Base-by-base conservation (phyloP, 64 coral and sea anemone genomes). In the Stichodactyla helianthus region DNA sequence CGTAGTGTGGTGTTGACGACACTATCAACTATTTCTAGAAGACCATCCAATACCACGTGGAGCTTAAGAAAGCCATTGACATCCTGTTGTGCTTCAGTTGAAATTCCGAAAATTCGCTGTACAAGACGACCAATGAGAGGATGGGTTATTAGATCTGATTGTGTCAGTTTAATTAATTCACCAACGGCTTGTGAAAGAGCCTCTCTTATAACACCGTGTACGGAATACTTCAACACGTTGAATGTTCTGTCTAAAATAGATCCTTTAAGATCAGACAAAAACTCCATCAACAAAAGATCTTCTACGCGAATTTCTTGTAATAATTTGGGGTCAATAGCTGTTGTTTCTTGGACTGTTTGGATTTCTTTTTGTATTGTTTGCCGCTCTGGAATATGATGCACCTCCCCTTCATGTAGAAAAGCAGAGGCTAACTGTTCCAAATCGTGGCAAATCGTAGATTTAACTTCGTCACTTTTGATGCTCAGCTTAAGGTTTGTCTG, bases 181-280 rank as follows among this genome's bases (percentile, higher is more conserved):
- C 83, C 59, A 35, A 84, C 59, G 59, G 83, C 83, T 84, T 84
- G 83, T 6, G 83, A 84, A 35, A 84, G 83, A 9, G 50, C 59
- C 12, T 84, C 59, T 84, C 26, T 51, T 63, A 92, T 87, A 5
- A 31, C 59, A 7, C 61, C 50, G 9, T 87, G 44, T 12, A 92
- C 54, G 53, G 59, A 82, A 6, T 18, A 31, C 18, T 28, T 86
- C 19, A 92, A 79, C 1, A 83, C 54, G 54, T 77, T 87, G 55
- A 85, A 92, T 18, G 77, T 87, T 27, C 65, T 87, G 22, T 92
- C 90, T 59, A 92, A 58, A 56, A 92, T 92, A 54, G 58, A 51
- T 20, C 85, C 85, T 76, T 82, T 92, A 23, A 92, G 86, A 22
- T 91, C 53, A 86, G 57, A 19, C 15, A 91, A 59, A 71, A 92